Evolutionary conservation across 30 jellyfish, hydroid and myxozoan genomes (phyloP), one percentile per base, ranked within the genome.

Genomic region (Catostylus mosaicus): DNA sequence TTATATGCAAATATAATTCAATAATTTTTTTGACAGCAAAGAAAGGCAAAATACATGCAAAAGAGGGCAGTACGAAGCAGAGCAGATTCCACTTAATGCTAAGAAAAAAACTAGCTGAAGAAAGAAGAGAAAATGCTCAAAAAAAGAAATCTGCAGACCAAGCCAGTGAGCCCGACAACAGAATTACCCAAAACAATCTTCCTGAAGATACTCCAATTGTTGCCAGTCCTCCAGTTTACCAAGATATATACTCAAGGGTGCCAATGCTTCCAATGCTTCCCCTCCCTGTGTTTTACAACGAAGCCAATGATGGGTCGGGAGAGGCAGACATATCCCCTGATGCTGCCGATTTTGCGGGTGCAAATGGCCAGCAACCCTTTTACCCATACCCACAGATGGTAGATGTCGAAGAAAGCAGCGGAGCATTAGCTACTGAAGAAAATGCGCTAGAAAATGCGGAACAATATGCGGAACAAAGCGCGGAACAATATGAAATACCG

Each of bases 181-280:
- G 92, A 37, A 68, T 82, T 1, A 57, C 82, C 12, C 86, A 68
- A 60, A 82, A 82, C 59, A 80, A 73, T 20, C 86, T 68, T 8
- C 79, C 82, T 11, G 79, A 82, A 82, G 92, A 82, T 14, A 56
- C 86, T 11, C 86, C 92, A 30, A 82, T 82, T 32, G 77, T 69
- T 8, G 92, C 92, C 2, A 70, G 92, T 27, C 92, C 92, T 23
- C 92, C 92, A 8, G 89, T 67, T 14, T 86, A 86, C 82, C 96
- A 86, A 47, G 90, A 86, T 68, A 67, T 86, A 12, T 86, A 86
- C 73, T 77, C 89, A 29, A 88, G 75, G 1, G 65, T 86, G 19
- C 96, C 96, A 36, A 75, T 86, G 87, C 89, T 76, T 20, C 85
- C 89, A 14, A 86, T 86, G 96, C 73, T 86, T 0, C 96, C 96